Conservation (phyloP, 2,113 vertebrate species). For the Chlamydotis undulata region DNA sequence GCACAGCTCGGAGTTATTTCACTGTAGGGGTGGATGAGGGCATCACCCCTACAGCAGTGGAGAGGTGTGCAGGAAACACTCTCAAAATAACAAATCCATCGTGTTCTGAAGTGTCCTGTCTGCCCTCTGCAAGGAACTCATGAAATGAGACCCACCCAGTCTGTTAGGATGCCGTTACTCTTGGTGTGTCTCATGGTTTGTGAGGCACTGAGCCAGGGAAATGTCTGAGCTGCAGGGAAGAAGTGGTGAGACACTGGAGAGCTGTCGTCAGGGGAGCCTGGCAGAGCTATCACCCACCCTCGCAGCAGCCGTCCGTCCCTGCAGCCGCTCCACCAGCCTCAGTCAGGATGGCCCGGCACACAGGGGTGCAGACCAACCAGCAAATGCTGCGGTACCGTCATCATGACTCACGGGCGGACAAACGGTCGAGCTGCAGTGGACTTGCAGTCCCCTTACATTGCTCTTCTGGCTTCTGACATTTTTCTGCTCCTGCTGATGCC, state of each 20-base stretch:
- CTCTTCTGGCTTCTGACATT: accelerated
- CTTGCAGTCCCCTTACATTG: not conserved
- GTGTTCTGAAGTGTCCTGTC: too few species aligned
- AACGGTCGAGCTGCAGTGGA: accelerated
- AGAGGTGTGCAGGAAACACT: not conserved
- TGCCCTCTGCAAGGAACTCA: not conserved
- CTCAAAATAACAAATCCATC: accelerated
- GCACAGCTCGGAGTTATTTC: not conserved
- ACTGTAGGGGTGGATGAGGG: too few species aligned
- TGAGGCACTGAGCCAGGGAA: not conserved
- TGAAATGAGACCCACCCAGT: not conserved
- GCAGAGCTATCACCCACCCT: accelerated
- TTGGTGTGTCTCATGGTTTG: not conserved
- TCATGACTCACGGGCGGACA: accelerated
- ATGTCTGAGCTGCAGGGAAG: not conserved
- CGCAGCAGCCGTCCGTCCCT: not conserved
- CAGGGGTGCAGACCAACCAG: too few species aligned
- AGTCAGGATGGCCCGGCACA: accelerated
- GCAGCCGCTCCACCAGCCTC: accelerated
- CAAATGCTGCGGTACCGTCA: accelerated
- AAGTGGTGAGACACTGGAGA: too few species aligned
- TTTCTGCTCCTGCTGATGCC: not conserved
- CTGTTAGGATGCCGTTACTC: not conserved
- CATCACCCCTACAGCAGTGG: not conserved
- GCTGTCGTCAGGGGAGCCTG: not conserved